Conservation (phyloP, 2,113 vertebrate species). For the Heliornis fulica region DNA sequence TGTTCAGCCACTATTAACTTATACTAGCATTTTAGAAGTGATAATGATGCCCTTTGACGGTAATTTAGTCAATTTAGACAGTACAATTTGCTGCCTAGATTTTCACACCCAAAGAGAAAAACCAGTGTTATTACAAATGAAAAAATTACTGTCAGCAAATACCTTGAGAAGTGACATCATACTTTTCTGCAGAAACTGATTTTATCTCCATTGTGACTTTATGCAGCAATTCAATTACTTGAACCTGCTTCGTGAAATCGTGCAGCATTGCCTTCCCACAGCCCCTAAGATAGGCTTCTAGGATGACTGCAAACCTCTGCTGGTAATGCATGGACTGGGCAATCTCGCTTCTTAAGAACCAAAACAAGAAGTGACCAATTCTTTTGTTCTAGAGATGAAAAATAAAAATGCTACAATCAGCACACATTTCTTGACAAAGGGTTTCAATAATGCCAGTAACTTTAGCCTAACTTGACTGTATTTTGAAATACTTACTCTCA, state of each 20-base stretch:
- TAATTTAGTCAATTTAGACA: neutral
- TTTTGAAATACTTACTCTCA: conserved; percentile 82
- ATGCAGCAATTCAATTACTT: conserved; percentile 90
- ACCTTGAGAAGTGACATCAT: conserved; percentile 95
- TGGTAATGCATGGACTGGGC: conserved; percentile 98
- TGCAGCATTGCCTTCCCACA: conserved; percentile 92
- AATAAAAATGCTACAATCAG: conserved; percentile 24
- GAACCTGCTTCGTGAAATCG: conserved; percentile 91
- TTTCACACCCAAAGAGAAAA: neutral
- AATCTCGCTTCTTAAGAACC: conserved; percentile 98
- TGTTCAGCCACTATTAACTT: neutral
- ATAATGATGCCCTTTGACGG: neutral
- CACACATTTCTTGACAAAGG: neutral
- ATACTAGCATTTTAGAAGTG: neutral
- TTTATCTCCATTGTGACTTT: conserved; percentile 95
- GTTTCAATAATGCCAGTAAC: neutral
- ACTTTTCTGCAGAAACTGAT: conserved; percentile 90
- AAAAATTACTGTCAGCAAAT: neutral
- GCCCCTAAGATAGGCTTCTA: conserved; percentile 93
- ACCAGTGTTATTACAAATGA: neutral
- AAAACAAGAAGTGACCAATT: conserved; percentile 97
- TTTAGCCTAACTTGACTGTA: neutral
- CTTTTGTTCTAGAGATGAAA: conserved; percentile 86
- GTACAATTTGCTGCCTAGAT: neutral
- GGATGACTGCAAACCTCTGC: conserved; percentile 92